These are phyloP conservation scores for Tragelaphus strepsiceros DNA, from an alignment of 2,113 vertebrate species.

Conservation along the genomic window DNA sequence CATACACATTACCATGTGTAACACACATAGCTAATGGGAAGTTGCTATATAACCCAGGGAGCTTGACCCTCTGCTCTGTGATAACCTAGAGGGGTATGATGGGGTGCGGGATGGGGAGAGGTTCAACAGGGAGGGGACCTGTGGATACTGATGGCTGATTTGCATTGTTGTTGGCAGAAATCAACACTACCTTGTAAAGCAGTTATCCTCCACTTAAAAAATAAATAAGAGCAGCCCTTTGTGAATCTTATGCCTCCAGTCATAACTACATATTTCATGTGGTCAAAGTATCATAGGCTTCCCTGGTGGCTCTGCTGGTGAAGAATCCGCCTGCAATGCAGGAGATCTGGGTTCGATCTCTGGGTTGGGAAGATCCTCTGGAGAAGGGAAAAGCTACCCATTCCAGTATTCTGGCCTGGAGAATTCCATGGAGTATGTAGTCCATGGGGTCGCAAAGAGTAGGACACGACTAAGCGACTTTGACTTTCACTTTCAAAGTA, in stretches of 20 bases:
- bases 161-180: neutral
- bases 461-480: rapidly evolving
- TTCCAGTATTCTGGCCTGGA: neutral
- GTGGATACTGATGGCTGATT: neutral
- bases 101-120: neutral
- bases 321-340: neutral
- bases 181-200: neutral
- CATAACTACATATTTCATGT: neutral
- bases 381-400: neutral
- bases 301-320: neutral
- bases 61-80: neutral
- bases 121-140: neutral
- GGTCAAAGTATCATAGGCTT: neutral
- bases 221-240: neutral
- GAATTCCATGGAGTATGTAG: neutral
- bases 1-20: neutral
- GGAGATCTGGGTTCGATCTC: neutral
- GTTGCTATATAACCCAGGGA: neutral
- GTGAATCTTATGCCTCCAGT: neutral
- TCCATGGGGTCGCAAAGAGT: neutral
- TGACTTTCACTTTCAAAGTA: neutral
- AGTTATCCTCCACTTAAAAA: neutral
- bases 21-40: neutral
- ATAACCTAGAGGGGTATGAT: neutral
- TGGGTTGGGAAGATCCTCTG: neutral